Percentiles rank a stretch among this genome's conserved stretches.
Evolutionary conservation across 2,797 vertebrate species (phyloP).

Genomic region (Helostoma temminkii): DNA sequence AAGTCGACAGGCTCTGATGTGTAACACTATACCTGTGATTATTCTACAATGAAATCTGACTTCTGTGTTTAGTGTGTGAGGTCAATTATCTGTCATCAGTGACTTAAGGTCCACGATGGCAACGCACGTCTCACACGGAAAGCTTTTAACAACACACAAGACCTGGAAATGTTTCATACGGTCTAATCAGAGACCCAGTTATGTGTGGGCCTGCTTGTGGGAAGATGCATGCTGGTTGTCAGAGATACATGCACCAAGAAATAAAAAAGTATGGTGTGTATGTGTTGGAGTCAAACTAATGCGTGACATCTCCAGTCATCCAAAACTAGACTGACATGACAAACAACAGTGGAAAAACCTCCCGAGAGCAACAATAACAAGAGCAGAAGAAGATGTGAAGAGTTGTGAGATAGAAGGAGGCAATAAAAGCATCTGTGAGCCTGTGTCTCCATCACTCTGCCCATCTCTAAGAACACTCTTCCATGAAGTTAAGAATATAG

Average conservation of each 20-base stretch:
- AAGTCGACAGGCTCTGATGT: slow-evolving; percentile 32
- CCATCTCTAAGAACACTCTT: slow-evolving; percentile 33
- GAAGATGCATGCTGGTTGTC: slow-evolving; percentile 24
- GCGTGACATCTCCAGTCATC: slow-evolving; percentile 30
- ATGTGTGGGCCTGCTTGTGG: not conserved
- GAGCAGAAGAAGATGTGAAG: slow-evolving; percentile 1
- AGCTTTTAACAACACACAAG: slow-evolving; percentile 35
- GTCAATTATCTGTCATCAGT: slow-evolving; percentile 33
- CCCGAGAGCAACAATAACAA: slow-evolving; percentile 29
- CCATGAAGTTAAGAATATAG: slow-evolving; percentile 11
- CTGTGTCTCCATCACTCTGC: slow-evolving; percentile 43
- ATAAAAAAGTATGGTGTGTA: slow-evolving; percentile 5
- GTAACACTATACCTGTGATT: slow-evolving; percentile 70
- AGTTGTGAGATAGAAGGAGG: slow-evolving; percentile 17
- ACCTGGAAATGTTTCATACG: slow-evolving; percentile 42
- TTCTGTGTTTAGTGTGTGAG: slow-evolving; percentile 45
- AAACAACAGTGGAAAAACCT: slow-evolving; percentile 34
- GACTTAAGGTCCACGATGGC: slow-evolving; percentile 11
- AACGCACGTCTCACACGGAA: slow-evolving; percentile 32
- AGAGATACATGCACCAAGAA: slow-evolving; percentile 8
- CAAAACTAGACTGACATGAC: slow-evolving; percentile 53
- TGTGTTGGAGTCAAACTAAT: slow-evolving; percentile 26
- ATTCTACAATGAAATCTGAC: slow-evolving; percentile 62
- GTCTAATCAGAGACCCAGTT: slow-evolving; percentile 37
- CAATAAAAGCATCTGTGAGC: slow-evolving; percentile 45